phyloP scores from a whole-genome alignment of 1,140 invertebrate species.

The Agrypnia vestita region DNA sequence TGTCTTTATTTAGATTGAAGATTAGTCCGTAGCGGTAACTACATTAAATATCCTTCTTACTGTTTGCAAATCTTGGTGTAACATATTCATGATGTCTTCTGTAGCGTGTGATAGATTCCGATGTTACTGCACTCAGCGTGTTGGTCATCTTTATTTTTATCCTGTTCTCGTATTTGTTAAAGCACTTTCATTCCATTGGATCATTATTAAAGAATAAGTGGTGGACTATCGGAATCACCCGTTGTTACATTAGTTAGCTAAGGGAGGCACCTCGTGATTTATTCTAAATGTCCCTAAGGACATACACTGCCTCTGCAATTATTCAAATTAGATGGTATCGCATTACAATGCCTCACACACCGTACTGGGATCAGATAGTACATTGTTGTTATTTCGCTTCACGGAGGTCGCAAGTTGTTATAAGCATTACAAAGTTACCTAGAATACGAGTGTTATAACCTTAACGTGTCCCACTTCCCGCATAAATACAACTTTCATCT shows the following conservation, averaged over 20 bases:
- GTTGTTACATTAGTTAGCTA: conserved; percentile 42
- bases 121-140: conserved; percentile 33
- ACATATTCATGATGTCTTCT: neutral
- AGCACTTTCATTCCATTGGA: conserved; percentile 11
- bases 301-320: conserved; percentile 13
- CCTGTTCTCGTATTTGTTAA: conserved; percentile 24
- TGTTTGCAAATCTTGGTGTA: conserved; percentile 5
- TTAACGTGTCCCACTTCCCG: neutral
- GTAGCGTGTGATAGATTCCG: conserved; percentile 37
- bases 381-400: neutral
- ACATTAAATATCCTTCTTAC: conserved; percentile 10
- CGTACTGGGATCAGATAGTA: neutral
- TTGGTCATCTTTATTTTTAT: conserved; percentile 32
- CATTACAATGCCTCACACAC: neutral
- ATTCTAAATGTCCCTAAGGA: conserved; percentile 2
- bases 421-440: conserved; percentile 25
- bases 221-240: conserved; percentile 6
- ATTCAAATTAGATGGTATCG: neutral
- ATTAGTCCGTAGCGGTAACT: conserved; percentile 24
- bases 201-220: neutral
- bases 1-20: conserved; percentile 17
- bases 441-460: neutral
- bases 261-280: conserved; percentile 37
- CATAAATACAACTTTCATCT: conserved; percentile 39
- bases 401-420: conserved; percentile 16